Evolutionary conservation across 2,113 vertebrate genomes (phyloP), one percentile per base, ranked within the genome.

Genomic region (Polypterus bichir): DNA sequence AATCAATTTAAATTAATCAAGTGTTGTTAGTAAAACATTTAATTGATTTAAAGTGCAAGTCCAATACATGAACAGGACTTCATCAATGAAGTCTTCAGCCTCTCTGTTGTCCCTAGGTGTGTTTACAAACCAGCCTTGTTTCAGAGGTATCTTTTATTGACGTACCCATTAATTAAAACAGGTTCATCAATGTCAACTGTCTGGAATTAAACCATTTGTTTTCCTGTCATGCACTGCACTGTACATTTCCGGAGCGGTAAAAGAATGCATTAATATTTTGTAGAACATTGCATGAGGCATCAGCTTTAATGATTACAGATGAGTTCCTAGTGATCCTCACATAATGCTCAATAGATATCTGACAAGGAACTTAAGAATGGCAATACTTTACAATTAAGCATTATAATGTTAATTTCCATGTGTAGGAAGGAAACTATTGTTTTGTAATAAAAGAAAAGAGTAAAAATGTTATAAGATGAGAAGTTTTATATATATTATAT

Each of bases 251-350:
- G 73, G 69, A 55, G 62, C 63, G 67, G 59, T 65, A 66, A 76
- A 77, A 66, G 10, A 66, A 70, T 61, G 66, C 69, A 74, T 73
- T 78, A 79, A 76, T 79, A 76, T 57, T 76, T 75, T 75, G 69
- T 79, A 73, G 73, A 70, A 62, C 27, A 71, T 62, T 62, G 63
- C 68, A 80, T 71, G 66, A 68, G 58, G 69, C 73, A 71, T 71
- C 77, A 70, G 54, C 61, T 70, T 78, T 74, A 74, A 84, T 80
- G 70, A 79, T 68, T 73, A 66, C 64, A 75, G 71, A 73, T 64
- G 74, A 80, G 71, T 66, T 77, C 64, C 71, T 68, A 61, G 51
- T 61, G 68, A 79, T 69, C 64, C 62, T 71, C 67, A 65, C 65
- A 77, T 77, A 81, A 59, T 64, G 70, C 65, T 62, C 66, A 76